phyloP scores from a whole-genome alignment of 1,140 invertebrate genomes.

The Calliopsis andreniformis region DNA sequence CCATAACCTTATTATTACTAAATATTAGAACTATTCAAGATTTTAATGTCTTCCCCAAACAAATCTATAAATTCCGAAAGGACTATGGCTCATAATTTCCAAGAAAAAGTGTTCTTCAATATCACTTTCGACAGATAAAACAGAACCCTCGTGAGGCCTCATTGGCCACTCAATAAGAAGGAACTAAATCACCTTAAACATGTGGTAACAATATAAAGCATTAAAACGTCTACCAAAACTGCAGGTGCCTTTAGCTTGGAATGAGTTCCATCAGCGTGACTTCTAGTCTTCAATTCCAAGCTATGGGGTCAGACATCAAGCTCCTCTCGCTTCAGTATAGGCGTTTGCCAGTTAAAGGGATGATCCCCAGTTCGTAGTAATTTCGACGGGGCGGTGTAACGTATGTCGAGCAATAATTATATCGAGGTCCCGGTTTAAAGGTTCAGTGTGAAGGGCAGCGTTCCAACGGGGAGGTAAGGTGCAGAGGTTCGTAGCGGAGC shows the following conservation, averaged over 20 bases:
- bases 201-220: background rate
- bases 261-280: slow-evolving; percentile 71
- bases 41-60: too few species aligned
- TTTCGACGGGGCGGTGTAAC: slow-evolving; percentile 58
- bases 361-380: slow-evolving; percentile 50
- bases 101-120: too few species aligned
- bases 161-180: background rate
- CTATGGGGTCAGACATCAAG: slow-evolving; percentile 67
- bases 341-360: slow-evolving; percentile 36
- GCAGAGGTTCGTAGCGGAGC: slow-evolving; percentile 32
- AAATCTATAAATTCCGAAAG: too few species aligned
- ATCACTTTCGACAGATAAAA: too few species aligned
- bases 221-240: slow-evolving; percentile 69
- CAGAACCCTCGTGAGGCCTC: too few species aligned
- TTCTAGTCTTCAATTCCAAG: slow-evolving; percentile 75
- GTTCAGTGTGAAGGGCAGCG: slow-evolving; percentile 50
- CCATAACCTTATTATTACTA: too few species aligned
- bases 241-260: slow-evolving; percentile 76
- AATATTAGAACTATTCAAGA: too few species aligned
- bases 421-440: slow-evolving; percentile 64
- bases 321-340: slow-evolving; percentile 33
- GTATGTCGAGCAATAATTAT: slow-evolving; percentile 77
- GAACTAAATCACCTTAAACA: background rate
- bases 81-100: too few species aligned
- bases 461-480: slow-evolving; percentile 49